A percentile compares a stretch with the other conserved stretches of the same genome.
These are phyloP conservation scores for Equus quagga DNA, from an alignment of 2,113 vertebrate species.

Conservation along the genomic window DNA sequence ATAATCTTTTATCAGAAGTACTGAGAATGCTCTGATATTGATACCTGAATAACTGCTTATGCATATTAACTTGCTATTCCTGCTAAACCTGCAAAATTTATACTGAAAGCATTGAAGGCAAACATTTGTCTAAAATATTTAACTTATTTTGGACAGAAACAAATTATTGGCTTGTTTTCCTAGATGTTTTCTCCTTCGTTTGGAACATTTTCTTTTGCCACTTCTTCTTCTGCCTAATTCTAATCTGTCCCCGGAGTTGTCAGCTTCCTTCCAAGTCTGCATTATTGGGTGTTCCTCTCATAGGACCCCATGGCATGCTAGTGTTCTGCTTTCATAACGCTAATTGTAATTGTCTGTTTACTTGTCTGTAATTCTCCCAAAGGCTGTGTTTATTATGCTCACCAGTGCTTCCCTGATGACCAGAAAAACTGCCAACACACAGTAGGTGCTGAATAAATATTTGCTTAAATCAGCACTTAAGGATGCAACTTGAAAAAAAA, in stretches of 20 bases:
- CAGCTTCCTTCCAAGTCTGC: not conserved
- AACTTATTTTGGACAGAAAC: slow-evolving; percentile 24
- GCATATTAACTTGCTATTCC: not conserved
- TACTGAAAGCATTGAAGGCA: not conserved
- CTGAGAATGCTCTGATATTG: not conserved
- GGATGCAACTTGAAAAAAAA: slow-evolving; percentile 8
- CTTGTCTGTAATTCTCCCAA: not conserved
- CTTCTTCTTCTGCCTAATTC: not conserved
- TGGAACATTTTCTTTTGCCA: not conserved
- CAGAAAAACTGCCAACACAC: slow-evolving; percentile 34
- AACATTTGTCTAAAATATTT: slow-evolving; percentile 36
- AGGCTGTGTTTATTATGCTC: not conserved
- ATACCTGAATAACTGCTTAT: not conserved
- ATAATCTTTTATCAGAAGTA: slow-evolving; percentile 8
- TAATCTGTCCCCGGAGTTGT: not conserved
- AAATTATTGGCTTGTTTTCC: not conserved
- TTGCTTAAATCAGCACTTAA: slow-evolving; percentile 41
- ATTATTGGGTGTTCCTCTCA: not conserved
- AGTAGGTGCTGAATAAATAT: slow-evolving; percentile 65
- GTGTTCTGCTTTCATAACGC: not conserved
- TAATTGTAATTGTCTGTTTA: not conserved
- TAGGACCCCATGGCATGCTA: not conserved
- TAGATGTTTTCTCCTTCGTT: not conserved
- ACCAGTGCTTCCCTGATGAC: not conserved
- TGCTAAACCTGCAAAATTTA: not conserved